phyloP scores from a whole-genome alignment of 2,888 invertebrate genomes.

The Agonum fuliginosum region DNA sequence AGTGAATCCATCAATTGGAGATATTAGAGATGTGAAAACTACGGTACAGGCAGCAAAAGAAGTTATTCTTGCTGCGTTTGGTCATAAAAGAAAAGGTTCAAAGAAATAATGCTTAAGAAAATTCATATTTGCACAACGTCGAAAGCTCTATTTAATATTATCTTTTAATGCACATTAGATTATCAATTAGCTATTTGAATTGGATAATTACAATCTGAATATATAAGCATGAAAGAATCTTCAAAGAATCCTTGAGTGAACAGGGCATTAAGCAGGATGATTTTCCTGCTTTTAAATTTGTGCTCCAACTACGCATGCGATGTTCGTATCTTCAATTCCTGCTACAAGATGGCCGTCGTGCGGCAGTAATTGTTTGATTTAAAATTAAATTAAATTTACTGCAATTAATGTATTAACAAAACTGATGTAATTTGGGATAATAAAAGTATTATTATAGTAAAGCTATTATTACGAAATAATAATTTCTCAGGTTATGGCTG shows the following conservation, averaged over 20 bases:
- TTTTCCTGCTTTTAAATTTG: background rate
- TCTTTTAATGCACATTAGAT: too few species aligned
- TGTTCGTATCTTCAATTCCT: background rate
- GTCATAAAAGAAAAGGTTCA: conserved; percentile 78
- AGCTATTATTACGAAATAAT: background rate
- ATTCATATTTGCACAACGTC: background rate
- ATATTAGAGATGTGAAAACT: conserved; percentile 77
- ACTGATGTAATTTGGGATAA: background rate
- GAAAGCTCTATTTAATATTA: too few species aligned
- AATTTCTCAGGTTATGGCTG: background rate
- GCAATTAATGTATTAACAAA: background rate
- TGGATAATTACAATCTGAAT: too few species aligned
- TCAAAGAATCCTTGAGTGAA: too few species aligned
- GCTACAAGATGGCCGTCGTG: conserved; percentile 26
- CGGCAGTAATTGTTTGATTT: conserved; percentile 21
- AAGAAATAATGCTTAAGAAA: background rate
- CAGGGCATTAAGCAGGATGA: too few species aligned
- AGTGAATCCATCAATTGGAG: conserved; percentile 90
- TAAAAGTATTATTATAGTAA: conserved; percentile 4
- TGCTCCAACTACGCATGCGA: too few species aligned
- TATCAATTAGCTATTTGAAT: too few species aligned
- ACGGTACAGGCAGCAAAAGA: conserved; percentile 86
- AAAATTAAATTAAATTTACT: background rate
- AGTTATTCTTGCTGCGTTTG: conserved; percentile 84
- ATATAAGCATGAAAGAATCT: too few species aligned